phyloP scores from a whole-genome alignment of 2,113 vertebrate species.

The Furnarius figulus region DNA sequence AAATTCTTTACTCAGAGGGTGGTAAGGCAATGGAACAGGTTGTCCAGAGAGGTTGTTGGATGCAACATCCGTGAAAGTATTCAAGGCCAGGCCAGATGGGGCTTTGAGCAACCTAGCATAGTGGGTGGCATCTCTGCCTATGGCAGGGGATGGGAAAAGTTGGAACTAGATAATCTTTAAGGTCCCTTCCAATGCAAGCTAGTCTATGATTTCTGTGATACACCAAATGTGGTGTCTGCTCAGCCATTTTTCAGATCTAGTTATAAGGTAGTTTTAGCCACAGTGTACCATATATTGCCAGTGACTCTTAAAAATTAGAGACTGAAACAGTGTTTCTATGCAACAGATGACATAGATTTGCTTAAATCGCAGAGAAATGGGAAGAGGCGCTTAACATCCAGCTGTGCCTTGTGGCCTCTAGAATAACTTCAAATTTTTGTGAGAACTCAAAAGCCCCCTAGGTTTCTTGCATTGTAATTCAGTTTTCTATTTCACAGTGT shows the following conservation, averaged over 20 bases:
- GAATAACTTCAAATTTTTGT: neutral
- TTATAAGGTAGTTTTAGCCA: neutral
- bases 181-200: neutral
- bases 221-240: neutral
- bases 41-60: neutral
- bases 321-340: neutral
- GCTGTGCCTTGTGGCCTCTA: neutral
- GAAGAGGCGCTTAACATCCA: neutral
- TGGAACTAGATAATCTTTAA: neutral
- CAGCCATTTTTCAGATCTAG: neutral
- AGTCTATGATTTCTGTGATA: neutral
- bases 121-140: neutral
- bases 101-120: neutral
- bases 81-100: neutral
- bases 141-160: accelerated
- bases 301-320: neutral
- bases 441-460: neutral
- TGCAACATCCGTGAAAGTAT: neutral
- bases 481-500: slow-evolving; percentile 76
- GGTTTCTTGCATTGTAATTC: neutral
- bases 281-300: accelerated
- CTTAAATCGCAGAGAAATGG: neutral
- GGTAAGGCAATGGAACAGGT: neutral
- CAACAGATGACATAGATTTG: neutral
- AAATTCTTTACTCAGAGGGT: neutral